Base-by-base conservation (phyloP, 1,140 invertebrate species). In the Lineus longissimus region DNA sequence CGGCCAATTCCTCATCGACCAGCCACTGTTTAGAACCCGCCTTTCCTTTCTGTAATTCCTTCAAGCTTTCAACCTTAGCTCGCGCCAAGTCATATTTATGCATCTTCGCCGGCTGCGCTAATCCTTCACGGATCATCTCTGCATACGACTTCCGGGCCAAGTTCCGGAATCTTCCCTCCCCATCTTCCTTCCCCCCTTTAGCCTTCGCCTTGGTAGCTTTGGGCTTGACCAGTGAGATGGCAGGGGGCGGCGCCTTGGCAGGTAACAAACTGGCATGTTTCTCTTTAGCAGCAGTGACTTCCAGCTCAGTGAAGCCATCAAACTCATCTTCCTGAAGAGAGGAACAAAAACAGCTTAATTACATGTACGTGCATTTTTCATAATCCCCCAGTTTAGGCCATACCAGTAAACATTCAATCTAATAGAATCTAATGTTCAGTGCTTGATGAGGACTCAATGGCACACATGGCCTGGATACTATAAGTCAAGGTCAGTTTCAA, bases 321-420 rank as follows among this genome's bases (percentile, higher is more conserved):
- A 82, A 82, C 31, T 80, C 77, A 62, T 81, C 80, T 43, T 82
- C 78, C 79, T 82, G 62, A n/a, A n/a, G n/a, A n/a, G n/a, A n/a
- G n/a, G n/a, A n/a, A n/a, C n/a, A n/a, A n/a, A n/a, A n/a, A n/a
- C n/a, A n/a, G n/a, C n/a, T n/a, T n/a, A n/a, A n/a, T n/a, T n/a
- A n/a, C n/a, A n/a, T n/a, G n/a, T n/a, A n/a, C n/a, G n/a, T n/a
- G n/a, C n/a, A n/a, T n/a, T n/a, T n/a, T n/a, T n/a, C n/a, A n/a
- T n/a, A n/a, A n/a, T n/a, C n/a, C n/a, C n/a, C n/a, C n/a, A n/a
- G n/a, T n/a, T n/a, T n/a, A n/a, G n/a, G n/a, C n/a, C n/a, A n/a
- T n/a, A n/a, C n/a, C n/a, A n/a, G n/a, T n/a, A n/a, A n/a, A n/a
- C n/a, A n/a, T n/a, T n/a, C n/a, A n/a, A n/a, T n/a, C n/a, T n/a